phyloP scores from a whole-genome alignment of 1,140 invertebrate species.

The Brachionus rubens region DNA sequence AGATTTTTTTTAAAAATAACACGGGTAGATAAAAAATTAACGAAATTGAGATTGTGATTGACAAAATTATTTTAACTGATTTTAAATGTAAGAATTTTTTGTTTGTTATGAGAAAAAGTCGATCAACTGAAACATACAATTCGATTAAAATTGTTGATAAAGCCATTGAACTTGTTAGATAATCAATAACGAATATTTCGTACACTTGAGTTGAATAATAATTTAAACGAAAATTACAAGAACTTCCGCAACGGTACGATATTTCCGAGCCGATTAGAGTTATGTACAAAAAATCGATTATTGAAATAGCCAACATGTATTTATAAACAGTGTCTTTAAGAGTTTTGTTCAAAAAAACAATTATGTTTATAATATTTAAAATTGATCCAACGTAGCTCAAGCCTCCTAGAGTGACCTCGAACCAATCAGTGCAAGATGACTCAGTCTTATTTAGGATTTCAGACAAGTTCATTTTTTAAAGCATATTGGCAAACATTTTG shows the following conservation, averaged over 20 bases:
- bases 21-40: background rate
- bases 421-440: background rate
- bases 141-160: conserved; percentile 19
- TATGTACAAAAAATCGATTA: conserved; percentile 13
- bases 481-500: too few relatives aligned
- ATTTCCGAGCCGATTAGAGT: conserved; percentile 13
- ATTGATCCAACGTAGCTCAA: background rate
- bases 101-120: background rate
- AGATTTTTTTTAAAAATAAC: conserved; percentile 20
- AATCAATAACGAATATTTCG: background rate
- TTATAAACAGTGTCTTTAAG: conserved; percentile 10
- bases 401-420: background rate
- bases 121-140: background rate
- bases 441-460: too few relatives aligned
- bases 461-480: too few relatives aligned
- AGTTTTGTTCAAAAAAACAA: conserved; percentile 12
- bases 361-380: conserved; percentile 14
- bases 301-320: conserved; percentile 10
- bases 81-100: conserved; percentile 12
- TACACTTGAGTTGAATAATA: conserved; percentile 7
- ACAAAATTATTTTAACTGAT: background rate
- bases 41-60: background rate
- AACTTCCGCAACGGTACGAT: conserved; percentile 14
- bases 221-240: conserved; percentile 1
- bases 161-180: conserved; percentile 5